phyloP scores from a whole-genome alignment of 2,888 invertebrate genomes.

The Drosophila macrospina region DNA sequence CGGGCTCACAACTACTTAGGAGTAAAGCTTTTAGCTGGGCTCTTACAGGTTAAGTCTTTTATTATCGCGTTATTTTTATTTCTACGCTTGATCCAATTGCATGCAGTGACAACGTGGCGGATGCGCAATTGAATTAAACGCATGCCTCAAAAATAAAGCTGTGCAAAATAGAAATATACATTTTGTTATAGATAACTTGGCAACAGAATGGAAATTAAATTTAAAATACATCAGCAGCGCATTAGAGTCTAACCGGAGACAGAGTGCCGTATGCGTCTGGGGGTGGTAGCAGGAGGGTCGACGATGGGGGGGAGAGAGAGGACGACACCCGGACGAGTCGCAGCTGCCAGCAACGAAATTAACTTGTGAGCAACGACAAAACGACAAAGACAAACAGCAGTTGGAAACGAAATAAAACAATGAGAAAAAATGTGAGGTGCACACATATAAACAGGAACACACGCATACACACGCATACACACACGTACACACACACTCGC shows the following conservation, averaged over 20 bases:
- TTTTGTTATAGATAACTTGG: conserved; percentile 13
- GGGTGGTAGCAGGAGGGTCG: not conserved
- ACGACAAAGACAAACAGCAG: conserved; percentile 71
- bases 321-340: conserved; percentile 6
- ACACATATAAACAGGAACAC: conserved; percentile 41
- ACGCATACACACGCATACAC: conserved; percentile 28
- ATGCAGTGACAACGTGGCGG: conserved; percentile 50
- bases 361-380: conserved; percentile 70
- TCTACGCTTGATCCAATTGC: conserved; percentile 62
- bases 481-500: conserved; percentile 14
- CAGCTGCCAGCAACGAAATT: conserved; percentile 65
- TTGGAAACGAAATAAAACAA: conserved; percentile 67
- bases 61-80: not conserved
- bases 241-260: conserved; percentile 32
- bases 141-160: conserved; percentile 21
- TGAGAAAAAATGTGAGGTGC: conserved; percentile 32
- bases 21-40: conserved; percentile 67
- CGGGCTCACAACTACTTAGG: conserved; percentile 48
- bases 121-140: conserved; percentile 63
- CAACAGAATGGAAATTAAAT: conserved; percentile 22
- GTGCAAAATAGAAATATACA: not conserved
- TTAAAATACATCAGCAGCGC: conserved; percentile 40
- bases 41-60: conserved; percentile 25
- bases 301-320: not conserved
- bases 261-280: not conserved